phyloP scores from a whole-genome alignment of 2,888 invertebrate genomes.

The Dorcus parallelipipedus region DNA sequence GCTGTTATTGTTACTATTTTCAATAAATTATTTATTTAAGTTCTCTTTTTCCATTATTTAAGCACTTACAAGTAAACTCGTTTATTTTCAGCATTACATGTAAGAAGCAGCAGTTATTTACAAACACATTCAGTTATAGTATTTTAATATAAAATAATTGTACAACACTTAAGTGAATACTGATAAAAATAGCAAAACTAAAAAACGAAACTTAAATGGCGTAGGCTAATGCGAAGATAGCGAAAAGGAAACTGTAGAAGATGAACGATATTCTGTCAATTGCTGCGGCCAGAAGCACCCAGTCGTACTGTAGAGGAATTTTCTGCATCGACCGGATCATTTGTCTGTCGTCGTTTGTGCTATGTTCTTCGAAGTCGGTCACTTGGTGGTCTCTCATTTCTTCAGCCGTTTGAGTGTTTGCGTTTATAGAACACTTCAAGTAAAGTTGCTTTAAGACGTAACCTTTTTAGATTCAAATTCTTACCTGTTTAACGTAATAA shows the following conservation, averaged over 20 bases:
- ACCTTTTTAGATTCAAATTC: not conserved
- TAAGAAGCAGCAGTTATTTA: constrained; percentile 6
- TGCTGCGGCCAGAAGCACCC: constrained; percentile 61
- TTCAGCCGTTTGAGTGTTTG: constrained; percentile 39
- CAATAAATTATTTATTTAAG: constrained; percentile 12
- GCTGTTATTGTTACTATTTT: constrained; percentile 20
- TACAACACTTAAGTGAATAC: too few relatives aligned
- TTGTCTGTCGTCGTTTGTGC: constrained; percentile 44
- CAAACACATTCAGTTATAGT: not conserved
- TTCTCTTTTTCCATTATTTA: not conserved
- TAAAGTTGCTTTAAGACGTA: not conserved
- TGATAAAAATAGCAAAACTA: too few relatives aligned
- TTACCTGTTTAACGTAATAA: constrained; percentile 48
- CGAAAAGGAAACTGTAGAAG: constrained; percentile 55
- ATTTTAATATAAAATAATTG: too few relatives aligned
- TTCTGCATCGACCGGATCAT: constrained; percentile 24
- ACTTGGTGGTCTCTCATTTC: constrained; percentile 49
- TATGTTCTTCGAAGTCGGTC: constrained; percentile 44
- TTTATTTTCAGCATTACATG: too few relatives aligned
- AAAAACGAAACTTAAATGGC: constrained; percentile 37
- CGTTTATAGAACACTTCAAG: constrained; percentile 9
- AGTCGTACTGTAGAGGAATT: constrained; percentile 54
- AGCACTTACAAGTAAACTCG: too few relatives aligned
- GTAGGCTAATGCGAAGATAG: constrained; percentile 52
- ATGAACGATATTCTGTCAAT: constrained; percentile 61